These are phyloP conservation scores for Betta splendens DNA, from an alignment of 2,797 vertebrate genomes.

Conservation along the genomic window DNA sequence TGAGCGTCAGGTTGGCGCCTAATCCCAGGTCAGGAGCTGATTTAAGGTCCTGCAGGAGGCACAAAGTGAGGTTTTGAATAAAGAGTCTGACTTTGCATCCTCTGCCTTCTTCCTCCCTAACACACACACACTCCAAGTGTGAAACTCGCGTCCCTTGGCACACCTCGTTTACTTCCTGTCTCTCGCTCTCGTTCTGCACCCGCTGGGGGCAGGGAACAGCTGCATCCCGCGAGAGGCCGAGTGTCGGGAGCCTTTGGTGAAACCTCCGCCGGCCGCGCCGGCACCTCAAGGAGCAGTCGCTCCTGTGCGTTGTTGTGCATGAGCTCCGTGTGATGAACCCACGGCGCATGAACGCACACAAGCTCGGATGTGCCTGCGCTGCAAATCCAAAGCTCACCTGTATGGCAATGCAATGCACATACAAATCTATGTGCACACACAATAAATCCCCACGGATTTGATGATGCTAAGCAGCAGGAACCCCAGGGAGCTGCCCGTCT, in stretches of 20 bases:
- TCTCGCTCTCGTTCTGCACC: slow-evolving; percentile 20
- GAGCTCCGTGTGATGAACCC: slow-evolving; percentile 46
- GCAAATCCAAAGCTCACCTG: slow-evolving; percentile 30
- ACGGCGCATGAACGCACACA: slow-evolving; percentile 23
- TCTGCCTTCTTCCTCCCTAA: background rate
- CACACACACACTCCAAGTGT: slow-evolving; percentile 4
- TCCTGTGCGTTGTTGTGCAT: slow-evolving; percentile 12
- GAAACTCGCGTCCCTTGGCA: slow-evolving; percentile 21
- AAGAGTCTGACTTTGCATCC: slow-evolving; percentile 4
- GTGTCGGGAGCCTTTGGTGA: slow-evolving; percentile 36
- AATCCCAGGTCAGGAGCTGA: background rate
- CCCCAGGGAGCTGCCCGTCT: slow-evolving; percentile 64
- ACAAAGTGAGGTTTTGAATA: background rate
- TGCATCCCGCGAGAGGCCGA: slow-evolving; percentile 23
- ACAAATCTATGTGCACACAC: slow-evolving; percentile 15
- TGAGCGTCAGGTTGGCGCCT: slow-evolving; percentile 22
- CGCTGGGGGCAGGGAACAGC: slow-evolving; percentile 11
- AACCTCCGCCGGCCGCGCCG: slow-evolving; percentile 39
- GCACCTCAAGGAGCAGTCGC: slow-evolving; percentile 33
- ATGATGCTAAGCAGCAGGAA: slow-evolving; percentile 53
- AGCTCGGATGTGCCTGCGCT: slow-evolving; percentile 9
- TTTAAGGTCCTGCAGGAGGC: background rate
- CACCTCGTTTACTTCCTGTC: slow-evolving; percentile 55
- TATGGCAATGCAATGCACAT: slow-evolving; percentile 28
- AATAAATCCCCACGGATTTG: slow-evolving; percentile 58